A percentile compares a stretch with the other conserved stretches of the same genome.
Conservation (phyloP, 2,113 vertebrate genomes). For the Prionailurus viverrinus region DNA sequence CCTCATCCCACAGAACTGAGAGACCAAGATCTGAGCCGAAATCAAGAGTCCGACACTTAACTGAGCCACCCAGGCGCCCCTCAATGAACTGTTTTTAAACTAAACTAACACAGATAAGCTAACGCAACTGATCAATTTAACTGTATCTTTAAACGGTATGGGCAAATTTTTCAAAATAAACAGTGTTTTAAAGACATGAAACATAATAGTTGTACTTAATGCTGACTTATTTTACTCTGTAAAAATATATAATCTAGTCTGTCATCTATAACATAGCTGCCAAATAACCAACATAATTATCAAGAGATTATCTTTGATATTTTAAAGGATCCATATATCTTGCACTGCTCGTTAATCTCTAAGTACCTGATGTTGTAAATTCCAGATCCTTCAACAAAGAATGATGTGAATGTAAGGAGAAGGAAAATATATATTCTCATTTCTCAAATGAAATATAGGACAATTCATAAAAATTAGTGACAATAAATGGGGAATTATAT, state of each 20-base stretch:
- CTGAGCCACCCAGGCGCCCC: no score
- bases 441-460: not conserved
- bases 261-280: not conserved
- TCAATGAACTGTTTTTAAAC: not conserved
- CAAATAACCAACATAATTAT: constrained; percentile 24
- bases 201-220: not conserved
- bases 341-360: constrained; percentile 28
- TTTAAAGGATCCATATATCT: constrained; percentile 27
- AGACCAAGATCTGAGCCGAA: no score
- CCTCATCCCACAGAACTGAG: no score
- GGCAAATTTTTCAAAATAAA: constrained; percentile 34
- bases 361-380: not conserved
- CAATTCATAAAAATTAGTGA: constrained; percentile 12
- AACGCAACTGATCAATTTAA: not conserved
- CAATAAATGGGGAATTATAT: not conserved
- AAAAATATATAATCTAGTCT: constrained; percentile 8
- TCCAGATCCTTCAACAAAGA: not conserved
- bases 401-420: not conserved
- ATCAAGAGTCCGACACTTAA: no score
- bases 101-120: not conserved
- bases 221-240: constrained; percentile 19
- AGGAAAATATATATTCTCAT: not conserved
- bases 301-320: constrained; percentile 17
- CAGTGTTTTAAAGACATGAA: not conserved
- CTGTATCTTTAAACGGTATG: not conserved